Conservation (phyloP, 2,113 vertebrate species). For the Pica pica region DNA sequence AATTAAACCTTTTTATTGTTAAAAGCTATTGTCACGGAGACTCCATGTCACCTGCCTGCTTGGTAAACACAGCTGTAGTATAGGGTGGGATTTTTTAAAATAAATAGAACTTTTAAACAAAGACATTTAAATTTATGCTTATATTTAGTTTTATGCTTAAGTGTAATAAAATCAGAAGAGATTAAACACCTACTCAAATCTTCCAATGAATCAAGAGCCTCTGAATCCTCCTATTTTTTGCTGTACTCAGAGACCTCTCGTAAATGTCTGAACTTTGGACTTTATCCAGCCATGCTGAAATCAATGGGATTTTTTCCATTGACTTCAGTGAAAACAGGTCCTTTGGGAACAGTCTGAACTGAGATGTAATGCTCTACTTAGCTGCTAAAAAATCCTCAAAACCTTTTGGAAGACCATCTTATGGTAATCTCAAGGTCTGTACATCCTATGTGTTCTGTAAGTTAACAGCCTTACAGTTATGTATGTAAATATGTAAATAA, state of each 20-base stretch:
- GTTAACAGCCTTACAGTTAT: not conserved
- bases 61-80: not conserved
- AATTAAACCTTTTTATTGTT: not conserved
- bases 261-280: constrained; percentile 15
- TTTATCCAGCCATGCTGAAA: constrained; percentile 21
- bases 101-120: not conserved
- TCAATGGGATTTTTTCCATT: constrained; percentile 28
- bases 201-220: not conserved
- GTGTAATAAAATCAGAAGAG: not conserved
- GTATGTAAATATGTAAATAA: not conserved
- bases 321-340: not conserved
- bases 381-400: not conserved
- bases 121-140: not conserved
- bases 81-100: not conserved
- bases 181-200: not conserved
- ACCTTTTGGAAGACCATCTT: not conserved
- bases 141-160: not conserved
- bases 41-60: not conserved
- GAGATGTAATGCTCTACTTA: not conserved
- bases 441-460: not conserved
- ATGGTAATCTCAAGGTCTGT: not conserved
- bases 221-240: not conserved
- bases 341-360: constrained; percentile 11
- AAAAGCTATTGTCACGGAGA: not conserved
- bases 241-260: not conserved